These are phyloP conservation scores for Puffinus mauretanicus DNA, from an alignment of 2,113 vertebrate species.

Conservation along the genomic window DNA sequence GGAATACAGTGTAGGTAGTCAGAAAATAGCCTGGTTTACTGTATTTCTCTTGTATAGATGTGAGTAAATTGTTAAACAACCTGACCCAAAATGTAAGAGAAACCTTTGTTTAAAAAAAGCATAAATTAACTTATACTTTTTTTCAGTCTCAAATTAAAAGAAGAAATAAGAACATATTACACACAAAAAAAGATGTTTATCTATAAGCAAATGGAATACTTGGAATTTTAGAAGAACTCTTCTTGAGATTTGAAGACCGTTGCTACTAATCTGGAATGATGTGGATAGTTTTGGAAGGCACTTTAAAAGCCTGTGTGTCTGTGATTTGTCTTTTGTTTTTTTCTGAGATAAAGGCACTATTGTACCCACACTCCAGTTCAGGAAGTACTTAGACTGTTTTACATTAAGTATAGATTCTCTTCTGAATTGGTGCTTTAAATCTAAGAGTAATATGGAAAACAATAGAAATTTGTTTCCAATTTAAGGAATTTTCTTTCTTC, in stretches of 20 bases:
- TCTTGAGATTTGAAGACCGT: background rate
- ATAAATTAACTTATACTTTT: background rate
- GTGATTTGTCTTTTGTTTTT: background rate
- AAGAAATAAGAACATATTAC: background rate
- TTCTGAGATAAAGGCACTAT: background rate
- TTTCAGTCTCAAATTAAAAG: background rate
- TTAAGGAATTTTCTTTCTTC: background rate
- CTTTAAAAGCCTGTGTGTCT: background rate
- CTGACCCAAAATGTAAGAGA: background rate
- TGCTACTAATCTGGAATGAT: background rate
- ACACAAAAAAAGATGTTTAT: background rate
- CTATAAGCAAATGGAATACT: background rate
- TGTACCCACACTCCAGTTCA: background rate
- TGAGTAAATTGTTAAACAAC: background rate
- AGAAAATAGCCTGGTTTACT: background rate
- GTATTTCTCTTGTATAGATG: background rate
- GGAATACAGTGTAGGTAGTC: background rate
- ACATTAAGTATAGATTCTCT: background rate
- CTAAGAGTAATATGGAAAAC: background rate
- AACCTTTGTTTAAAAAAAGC: background rate
- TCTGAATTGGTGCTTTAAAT: background rate
- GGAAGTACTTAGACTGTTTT: background rate
- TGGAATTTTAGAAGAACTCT: background rate
- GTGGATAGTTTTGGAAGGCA: background rate
- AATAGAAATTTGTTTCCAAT: background rate